These are phyloP conservation scores for Ciona savignyi DNA, from an alignment of 23 tunicate species.

Conservation along the genomic window DNA sequence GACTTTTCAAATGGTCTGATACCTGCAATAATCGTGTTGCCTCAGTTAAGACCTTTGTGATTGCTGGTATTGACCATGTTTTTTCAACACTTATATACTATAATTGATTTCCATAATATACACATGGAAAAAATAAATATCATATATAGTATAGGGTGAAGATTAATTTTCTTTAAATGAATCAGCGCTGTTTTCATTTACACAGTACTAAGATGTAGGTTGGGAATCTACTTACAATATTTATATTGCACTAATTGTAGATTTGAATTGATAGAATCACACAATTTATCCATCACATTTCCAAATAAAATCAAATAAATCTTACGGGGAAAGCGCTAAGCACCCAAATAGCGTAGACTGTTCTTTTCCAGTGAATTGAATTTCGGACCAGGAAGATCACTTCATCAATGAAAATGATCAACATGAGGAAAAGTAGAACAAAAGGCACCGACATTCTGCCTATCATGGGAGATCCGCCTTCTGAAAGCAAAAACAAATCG, in stretches of 20 bases:
- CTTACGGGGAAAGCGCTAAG: constrained; percentile 52
- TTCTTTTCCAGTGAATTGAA: constrained; percentile 34
- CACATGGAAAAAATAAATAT: too few species aligned
- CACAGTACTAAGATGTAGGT: background rate
- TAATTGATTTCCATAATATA: too few species aligned
- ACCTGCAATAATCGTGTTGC: too few species aligned
- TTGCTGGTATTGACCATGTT: too few species aligned
- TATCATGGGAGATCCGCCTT: constrained; percentile 20
- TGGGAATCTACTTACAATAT: background rate
- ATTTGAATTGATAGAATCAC: background rate
- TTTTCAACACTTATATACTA: too few species aligned
- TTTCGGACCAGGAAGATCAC: constrained; percentile 26
- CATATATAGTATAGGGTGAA: too few species aligned
- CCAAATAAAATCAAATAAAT: background rate
- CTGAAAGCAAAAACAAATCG: too few species aligned
- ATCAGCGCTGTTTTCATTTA: background rate
- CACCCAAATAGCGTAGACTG: constrained; percentile 44
- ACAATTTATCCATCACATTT: too few species aligned
- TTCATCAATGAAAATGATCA: constrained; percentile 41
- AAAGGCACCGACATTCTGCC: constrained; percentile 51
- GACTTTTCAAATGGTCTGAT: too few species aligned
- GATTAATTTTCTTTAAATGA: too few species aligned
- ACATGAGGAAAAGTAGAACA: constrained; percentile 20
- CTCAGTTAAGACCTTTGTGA: too few species aligned
- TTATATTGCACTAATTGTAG: background rate